Evolutionary conservation across 2,797 vertebrate species (phyloP).

Genomic region (Hipposideros larvatus): DNA sequence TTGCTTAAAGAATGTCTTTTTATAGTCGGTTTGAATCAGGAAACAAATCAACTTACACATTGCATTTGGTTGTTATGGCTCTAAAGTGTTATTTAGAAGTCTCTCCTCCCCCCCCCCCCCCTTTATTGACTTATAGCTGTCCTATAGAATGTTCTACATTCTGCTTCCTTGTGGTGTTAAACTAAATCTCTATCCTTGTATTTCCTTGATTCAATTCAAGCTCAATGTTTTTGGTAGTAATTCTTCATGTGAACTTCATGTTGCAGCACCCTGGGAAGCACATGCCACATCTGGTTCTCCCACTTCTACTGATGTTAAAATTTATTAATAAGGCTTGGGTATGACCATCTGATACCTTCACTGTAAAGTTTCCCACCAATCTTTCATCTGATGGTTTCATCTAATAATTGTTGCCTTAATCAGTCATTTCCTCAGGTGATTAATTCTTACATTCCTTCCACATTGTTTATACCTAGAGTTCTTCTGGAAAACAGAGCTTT

Average conservation of each 20-base stretch:
- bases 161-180: neutral
- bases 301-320: neutral
- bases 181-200: neutral
- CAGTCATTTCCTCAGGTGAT: neutral
- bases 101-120: neutral
- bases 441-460: neutral
- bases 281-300: neutral
- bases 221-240: neutral
- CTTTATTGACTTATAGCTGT: neutral
- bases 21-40: neutral
- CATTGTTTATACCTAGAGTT: neutral
- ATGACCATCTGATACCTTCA: neutral
- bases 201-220: constrained; percentile 5
- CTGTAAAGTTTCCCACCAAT: neutral
- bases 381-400: neutral
- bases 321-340: neutral
- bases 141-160: neutral
- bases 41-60: neutral
- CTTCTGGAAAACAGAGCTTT: constrained; percentile 24
- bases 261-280: neutral
- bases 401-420: neutral
- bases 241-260: constrained; percentile 19
- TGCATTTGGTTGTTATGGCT: neutral
- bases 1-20: constrained; percentile 25
- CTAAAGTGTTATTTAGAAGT: neutral